phyloP scores from a whole-genome alignment of 2,888 invertebrate species.

The Heliothis peltigera region DNA sequence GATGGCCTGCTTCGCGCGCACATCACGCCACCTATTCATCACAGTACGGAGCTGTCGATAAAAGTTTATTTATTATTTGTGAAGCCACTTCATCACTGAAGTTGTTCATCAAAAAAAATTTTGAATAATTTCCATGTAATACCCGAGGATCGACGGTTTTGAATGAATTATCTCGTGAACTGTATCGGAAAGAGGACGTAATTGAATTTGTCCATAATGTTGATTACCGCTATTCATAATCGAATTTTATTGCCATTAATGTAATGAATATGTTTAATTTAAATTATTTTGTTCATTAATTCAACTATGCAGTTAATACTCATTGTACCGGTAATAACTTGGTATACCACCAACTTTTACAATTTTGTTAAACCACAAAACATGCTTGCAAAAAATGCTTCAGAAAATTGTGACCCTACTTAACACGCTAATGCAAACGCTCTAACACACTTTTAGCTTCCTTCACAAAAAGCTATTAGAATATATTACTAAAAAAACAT shows the following conservation, averaged over 20 bases:
- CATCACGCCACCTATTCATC: conserved; percentile 70
- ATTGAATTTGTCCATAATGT: conserved; percentile 14
- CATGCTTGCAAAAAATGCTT: too few species aligned
- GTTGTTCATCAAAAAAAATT: conserved; percentile 52
- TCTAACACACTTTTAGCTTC: too few species aligned
- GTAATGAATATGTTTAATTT: conserved; percentile 4
- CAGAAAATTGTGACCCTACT: too few species aligned
- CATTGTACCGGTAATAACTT: not conserved
- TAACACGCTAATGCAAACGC: too few species aligned
- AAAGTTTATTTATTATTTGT: conserved; percentile 65
- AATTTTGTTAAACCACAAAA: not conserved
- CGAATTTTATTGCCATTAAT: conserved; percentile 8
- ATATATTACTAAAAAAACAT: too few species aligned
- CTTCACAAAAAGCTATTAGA: too few species aligned
- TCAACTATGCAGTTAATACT: not conserved
- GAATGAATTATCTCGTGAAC: conserved; percentile 33
- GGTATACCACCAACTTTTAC: not conserved
- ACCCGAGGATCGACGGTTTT: conserved; percentile 6
- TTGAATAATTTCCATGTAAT: conserved; percentile 27
- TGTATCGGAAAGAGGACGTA: conserved; percentile 1
- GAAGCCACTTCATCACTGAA: conserved; percentile 60
- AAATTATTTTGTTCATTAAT: not conserved
- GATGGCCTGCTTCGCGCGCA: conserved; percentile 67
- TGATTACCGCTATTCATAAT: conserved; percentile 8
- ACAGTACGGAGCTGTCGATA: conserved; percentile 66